phyloP scores from a whole-genome alignment of 1,140 invertebrate genomes.

The Drosophila eugracilis region DNA sequence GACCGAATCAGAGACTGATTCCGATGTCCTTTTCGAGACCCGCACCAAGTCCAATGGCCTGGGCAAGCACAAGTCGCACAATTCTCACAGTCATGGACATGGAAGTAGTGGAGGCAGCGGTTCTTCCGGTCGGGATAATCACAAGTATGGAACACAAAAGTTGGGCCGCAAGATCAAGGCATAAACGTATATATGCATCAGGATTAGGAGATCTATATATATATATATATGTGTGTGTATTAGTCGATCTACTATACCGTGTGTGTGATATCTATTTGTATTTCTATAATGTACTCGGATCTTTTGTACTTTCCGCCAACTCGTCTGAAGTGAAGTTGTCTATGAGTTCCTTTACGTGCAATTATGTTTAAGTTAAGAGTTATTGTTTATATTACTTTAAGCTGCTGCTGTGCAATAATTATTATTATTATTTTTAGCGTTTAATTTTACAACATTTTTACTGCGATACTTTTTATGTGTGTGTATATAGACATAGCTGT shows the following conservation, averaged over 20 bases:
- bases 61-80: slow-evolving; percentile 66
- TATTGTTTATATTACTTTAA: slow-evolving; percentile 47
- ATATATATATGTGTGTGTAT: slow-evolving; percentile 34
- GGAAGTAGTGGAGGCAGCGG: slow-evolving; percentile 57
- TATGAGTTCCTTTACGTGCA: slow-evolving; percentile 48
- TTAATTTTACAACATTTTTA: slow-evolving; percentile 28
- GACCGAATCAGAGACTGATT: slow-evolving; percentile 91
- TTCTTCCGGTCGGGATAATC: slow-evolving; percentile 69
- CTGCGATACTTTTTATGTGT: slow-evolving; percentile 31
- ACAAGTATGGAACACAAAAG: slow-evolving; percentile 86
- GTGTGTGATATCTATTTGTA: slow-evolving; percentile 59
- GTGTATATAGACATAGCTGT: slow-evolving; percentile 70
- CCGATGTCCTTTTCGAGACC: slow-evolving; percentile 89
- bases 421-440: slow-evolving; percentile 20
- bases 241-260: slow-evolving; percentile 54
- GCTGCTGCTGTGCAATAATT: slow-evolving; percentile 56
- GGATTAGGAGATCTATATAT: slow-evolving; percentile 16
- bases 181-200: slow-evolving; percentile 60
- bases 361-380: slow-evolving; percentile 34
- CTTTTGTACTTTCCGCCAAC: slow-evolving; percentile 60
- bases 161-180: slow-evolving; percentile 86
- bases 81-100: slow-evolving; percentile 45
- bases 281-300: slow-evolving; percentile 55
- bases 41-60: slow-evolving; percentile 87
- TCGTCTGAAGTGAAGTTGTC: slow-evolving; percentile 18